Evolutionary conservation across 35 echinoderm and acorn worm species (phyloP).

Genomic region (Ophiothrix spiculata): DNA sequence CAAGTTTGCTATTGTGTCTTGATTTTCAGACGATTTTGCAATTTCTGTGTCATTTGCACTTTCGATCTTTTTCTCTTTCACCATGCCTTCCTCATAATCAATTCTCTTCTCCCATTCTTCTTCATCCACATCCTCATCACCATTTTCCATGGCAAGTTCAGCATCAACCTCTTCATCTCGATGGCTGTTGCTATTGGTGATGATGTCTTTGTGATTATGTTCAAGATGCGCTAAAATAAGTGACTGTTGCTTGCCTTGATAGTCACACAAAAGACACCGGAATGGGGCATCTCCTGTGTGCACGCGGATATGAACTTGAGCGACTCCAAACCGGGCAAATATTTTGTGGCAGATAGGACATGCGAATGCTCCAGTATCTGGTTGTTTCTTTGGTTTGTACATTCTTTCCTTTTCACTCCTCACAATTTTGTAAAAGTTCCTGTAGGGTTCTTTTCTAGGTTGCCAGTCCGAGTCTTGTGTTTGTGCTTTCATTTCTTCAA

Average conservation of each 20-base stretch:
- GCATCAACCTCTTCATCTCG: neutral
- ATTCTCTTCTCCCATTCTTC: neutral
- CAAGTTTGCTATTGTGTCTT: neutral
- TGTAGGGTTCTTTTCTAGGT: conserved; percentile 10
- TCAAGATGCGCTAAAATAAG: neutral
- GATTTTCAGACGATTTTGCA: neutral
- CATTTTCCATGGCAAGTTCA: neutral
- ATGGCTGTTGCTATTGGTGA: neutral
- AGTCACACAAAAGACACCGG: neutral
- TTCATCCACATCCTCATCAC: neutral
- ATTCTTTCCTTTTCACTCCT: neutral
- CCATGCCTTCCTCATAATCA: neutral
- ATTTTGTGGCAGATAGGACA: neutral
- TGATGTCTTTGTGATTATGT: neutral
- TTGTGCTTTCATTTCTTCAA: neutral
- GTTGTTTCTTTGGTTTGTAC: neutral
- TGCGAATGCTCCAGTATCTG: neutral
- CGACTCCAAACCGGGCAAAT: neutral
- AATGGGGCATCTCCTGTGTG: neutral
- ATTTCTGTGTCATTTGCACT: neutral
- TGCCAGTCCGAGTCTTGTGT: neutral
- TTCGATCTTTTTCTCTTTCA: neutral
- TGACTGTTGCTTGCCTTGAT: conserved; percentile 6
- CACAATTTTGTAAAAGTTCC: conserved; percentile 1
- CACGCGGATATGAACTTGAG: neutral